Evolutionary conservation across 2,797 vertebrate species (phyloP), one percentile per base, ranked within the genome.

Genomic region (Protosalanx chinensis): DNA sequence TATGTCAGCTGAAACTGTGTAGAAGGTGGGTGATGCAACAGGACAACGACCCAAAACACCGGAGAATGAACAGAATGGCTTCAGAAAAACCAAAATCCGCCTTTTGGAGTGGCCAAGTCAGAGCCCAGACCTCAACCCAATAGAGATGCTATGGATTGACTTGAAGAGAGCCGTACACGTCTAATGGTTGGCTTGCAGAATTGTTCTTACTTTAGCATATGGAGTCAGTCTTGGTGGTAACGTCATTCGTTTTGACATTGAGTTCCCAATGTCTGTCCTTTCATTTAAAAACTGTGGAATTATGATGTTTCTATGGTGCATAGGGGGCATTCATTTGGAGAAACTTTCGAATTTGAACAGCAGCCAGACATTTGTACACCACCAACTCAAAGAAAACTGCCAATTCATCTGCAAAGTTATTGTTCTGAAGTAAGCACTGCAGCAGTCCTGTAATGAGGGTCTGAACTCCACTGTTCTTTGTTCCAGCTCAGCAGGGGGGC

Each of bases 391-490:
- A 72, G 77, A 82, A 79, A 84, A 71, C 70, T 76, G 81, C 82
- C 80, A 82, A 77, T 77, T 80, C 77, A 76, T 81, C 74, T 83
- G 79, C 81, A 83, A 12, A 46, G 41, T 46, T 46, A 89, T 89
- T 82, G 83, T 82, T 90, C 86, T 77, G 61, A 86, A 89, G 85
- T 87, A 75, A 56, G 81, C 84, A 84, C 82, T 83, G 89, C 84
- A 86, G 82, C 86, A 88, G 85, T 69, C 72, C 80, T 71, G 67
- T 89, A 89, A 92, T 86, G 87, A 90, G 84, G 85, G 81, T 83
- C 85, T 88, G 79, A n/a, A 71, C 80, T 76, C 74, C 75, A 65
- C 83, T 70, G 67, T 27, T 76, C 86, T 91, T 88, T 88, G 85
- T 89, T 87, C 84, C 41, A 72, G 57, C 84, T 74, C 88, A 82